Evolutionary conservation across 2,797 vertebrate species (phyloP), one percentile per base, ranked within the genome.

Genomic region (Enteromius trimaculatus): DNA sequence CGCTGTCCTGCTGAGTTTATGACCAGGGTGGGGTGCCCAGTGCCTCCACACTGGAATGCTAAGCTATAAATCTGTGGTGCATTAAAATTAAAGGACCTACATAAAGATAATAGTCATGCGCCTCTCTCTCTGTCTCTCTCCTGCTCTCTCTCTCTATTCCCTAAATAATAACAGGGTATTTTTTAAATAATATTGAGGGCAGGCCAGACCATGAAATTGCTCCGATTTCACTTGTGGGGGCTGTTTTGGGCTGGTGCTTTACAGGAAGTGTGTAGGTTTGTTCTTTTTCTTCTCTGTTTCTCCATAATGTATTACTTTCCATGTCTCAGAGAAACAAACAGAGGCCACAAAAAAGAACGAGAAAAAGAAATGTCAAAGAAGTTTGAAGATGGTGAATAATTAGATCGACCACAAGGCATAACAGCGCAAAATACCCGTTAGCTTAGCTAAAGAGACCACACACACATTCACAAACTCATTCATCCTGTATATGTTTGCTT

Each of bases 61-160:
- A 92, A 94, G 92, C 94, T 94, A 95, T 95, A 95, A 96, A 96
- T 95, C 94, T 96, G 95, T 89, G 94, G 95, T 83, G 90, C 93
- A 95, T 96, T 95, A 95, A 96, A 96, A 96, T 96, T 95, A 95
- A 95, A 96, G 95, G 95, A 95, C 93, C 94, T 93, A 95, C 93
- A 94, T 95, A 95, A 95, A 95, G 94, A 96, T 96, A 96, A 96
- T 95, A 95, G 95, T 93, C 92, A 92, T 93, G 94, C 89, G 76
- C 89, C 89, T 93, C 93, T 93, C 92, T 93, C 92, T 91, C 93
- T 90, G 88, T 92, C 66, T 80, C 66, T 80, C 79, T 77, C 34
- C 66, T 71, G 47, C 91, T 92, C 92, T 89, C 88, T 89, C 42
- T 44, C 86, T 86, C 82, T 86, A 92, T 93, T 91, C 91, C 85